Base-by-base conservation (phyloP, 2,888 invertebrate genomes). In the Elmis aenea region DNA sequence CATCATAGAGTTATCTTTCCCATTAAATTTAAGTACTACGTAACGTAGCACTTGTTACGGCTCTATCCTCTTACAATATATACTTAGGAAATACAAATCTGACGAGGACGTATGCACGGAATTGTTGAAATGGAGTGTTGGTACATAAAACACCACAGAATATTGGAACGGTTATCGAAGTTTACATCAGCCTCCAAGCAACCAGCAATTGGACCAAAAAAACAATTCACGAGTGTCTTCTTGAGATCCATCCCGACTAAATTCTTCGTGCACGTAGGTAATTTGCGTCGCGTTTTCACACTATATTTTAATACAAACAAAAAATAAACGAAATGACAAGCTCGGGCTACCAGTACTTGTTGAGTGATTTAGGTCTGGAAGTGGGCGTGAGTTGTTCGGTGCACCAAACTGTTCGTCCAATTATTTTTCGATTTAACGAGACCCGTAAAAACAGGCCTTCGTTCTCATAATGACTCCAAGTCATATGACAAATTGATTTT, bases 401-500 rank as follows among this genome's bases (percentile, higher is more conserved):
- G 22, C 27, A 13, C 42, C 31, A 30, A 38, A 39, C 36, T 34
- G 38, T 26, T 33, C 21, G 37, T 26, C 37, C 42, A 42, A 45
- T 46, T 42, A 46, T 42, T 42, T 42, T 39, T 46, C 37, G 37
- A 42, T 42, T 33, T 39, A 46, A 38, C 27, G 31, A 28, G 35
- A 32, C 26, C 13, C 13, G 26, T 20, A 18, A 33, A 32, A 33
- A 38, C 24, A 15, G 13, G 20, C 28, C 31, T 32, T 32, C 12
- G 33, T 38, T 27, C 28, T 27, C 33, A 26, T 38, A 31, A 28
- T 18, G 33, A 31, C 26, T 25, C 6, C 23, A 23, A 14, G 33
- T 38, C 33, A 33, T 38, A 18, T 38, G 33, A 28, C 13, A 38
- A 38, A 38, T 27, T 26, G 13, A 22, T 33, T 33, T 38, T 38